These are phyloP conservation scores for Myopa tessellatipennis DNA, from an alignment of 2,888 invertebrate genomes.

Conservation along the genomic window DNA sequence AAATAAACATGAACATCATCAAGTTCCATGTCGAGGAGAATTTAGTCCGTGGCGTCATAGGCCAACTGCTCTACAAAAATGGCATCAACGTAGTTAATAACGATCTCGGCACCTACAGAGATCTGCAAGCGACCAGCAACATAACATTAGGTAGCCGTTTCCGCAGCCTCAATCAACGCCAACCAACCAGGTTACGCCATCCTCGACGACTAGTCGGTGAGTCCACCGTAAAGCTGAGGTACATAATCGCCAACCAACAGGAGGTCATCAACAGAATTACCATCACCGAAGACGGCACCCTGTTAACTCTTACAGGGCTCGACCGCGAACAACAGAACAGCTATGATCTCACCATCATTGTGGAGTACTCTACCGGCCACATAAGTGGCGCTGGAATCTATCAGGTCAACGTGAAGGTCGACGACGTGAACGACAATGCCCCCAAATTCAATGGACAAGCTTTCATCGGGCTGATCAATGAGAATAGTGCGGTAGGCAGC, in stretches of 20 bases:
- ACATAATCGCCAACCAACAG: slow-evolving; percentile 84
- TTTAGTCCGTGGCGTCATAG: slow-evolving; percentile 78
- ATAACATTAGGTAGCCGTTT: slow-evolving; percentile 57
- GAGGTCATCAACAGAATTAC: slow-evolving; percentile 84
- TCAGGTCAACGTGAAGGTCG: slow-evolving; percentile 82
- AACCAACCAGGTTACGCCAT: slow-evolving; percentile 52
- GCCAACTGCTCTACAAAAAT: slow-evolving; percentile 75
- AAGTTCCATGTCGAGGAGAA: slow-evolving; percentile 84
- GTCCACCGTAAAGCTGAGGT: slow-evolving; percentile 71
- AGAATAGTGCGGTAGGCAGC: slow-evolving; percentile 79
- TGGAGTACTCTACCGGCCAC: slow-evolving; percentile 79
- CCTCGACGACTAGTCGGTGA: slow-evolving; percentile 59
- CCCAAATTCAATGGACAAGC: slow-evolving; percentile 79
- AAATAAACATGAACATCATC: slow-evolving; percentile 77
- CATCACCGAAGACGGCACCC: slow-evolving; percentile 81
- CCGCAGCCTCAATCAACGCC: slow-evolving; percentile 54
- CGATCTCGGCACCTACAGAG: slow-evolving; percentile 58
- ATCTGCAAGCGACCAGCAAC: slow-evolving; percentile 51
- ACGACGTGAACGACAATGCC: slow-evolving; percentile 89
- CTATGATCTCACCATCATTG: slow-evolving; percentile 83
- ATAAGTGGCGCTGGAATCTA: slow-evolving; percentile 80
- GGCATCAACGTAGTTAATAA: slow-evolving; percentile 60
- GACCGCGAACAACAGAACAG: slow-evolving; percentile 81
- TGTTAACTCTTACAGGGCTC: slow-evolving; percentile 80
- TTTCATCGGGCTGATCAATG: slow-evolving; percentile 82